phyloP scores from a whole-genome alignment of 1,140 invertebrate genomes.

The Calycopis cecrops region DNA sequence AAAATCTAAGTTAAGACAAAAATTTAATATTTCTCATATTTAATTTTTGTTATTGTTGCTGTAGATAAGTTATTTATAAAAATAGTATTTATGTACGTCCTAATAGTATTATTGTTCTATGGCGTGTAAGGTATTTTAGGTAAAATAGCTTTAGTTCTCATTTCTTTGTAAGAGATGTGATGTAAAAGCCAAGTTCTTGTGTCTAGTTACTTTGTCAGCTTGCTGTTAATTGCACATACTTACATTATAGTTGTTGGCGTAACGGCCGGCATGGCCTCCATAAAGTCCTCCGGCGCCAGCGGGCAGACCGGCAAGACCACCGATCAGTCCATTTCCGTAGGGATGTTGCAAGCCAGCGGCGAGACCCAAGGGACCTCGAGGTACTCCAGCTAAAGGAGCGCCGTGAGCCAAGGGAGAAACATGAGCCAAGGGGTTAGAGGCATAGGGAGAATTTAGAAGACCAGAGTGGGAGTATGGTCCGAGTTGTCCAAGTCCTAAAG shows the following conservation, averaged over 20 bases:
- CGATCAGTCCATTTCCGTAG: background rate
- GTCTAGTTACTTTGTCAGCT: no score
- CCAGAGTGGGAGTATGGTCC: conserved; percentile 28
- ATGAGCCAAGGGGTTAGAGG: conserved; percentile 19
- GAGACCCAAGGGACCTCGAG: conserved; percentile 15
- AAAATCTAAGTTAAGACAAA: no score
- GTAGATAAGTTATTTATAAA: no score
- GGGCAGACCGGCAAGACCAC: background rate
- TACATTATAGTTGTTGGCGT: conserved; percentile 48
- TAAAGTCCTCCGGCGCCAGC: background rate
- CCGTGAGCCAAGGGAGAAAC: conserved; percentile 22
- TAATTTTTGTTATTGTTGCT: no score
- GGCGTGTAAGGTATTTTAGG: no score
- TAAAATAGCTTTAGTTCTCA: no score
- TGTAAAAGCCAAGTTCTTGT: no score
- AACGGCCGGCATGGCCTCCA: conserved; percentile 10
- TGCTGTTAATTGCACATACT: no score
- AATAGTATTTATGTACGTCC: no score
- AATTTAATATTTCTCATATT: no score
- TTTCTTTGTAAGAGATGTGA: no score
- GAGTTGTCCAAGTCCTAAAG: conserved; percentile 25
- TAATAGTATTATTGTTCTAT: no score
- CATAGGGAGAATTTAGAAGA: conserved; percentile 21
- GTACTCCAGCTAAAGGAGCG: conserved; percentile 21
- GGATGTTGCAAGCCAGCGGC: conserved; percentile 10